Base-by-base conservation (phyloP, 2,888 invertebrate species). In the Apomyelois bistriatella region DNA sequence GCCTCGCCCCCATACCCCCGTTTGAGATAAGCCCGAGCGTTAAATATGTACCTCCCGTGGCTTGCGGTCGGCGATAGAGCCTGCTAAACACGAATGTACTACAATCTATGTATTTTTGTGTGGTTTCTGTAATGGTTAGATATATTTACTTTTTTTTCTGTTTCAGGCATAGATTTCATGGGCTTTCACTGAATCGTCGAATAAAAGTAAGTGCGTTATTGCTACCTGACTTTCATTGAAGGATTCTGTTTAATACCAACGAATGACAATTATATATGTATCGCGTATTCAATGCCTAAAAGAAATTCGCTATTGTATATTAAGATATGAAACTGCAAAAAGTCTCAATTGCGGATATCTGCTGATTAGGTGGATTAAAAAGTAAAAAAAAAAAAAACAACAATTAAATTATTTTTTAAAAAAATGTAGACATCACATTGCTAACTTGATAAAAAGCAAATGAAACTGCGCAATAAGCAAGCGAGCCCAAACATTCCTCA, bases 31-130 rank as follows among this genome's bases (percentile, higher is more conserved):
- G 80, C 77, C 70, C 60, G 62, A 77, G 72, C 73, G 78, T 81
- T 83, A 81, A 82, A 83, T 81, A 80, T 80, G 76, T 76, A 76
- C 79, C 78, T 76, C 77, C 74, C 72, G 73, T 70, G 76, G 72
- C 65, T 76, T 76, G 74, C 65, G 74, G 71, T 64, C 63, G 60
- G 58, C 68, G 72, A 78, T 78, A 78, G 67, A 70, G 64, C 58
- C 64, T 68, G 64, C 72, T 68, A 68, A 76, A 75, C 64, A 61
- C 63, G 61, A 60, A 72, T 69, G 67, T 61, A 67, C 60, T 53
- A 57, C 56, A 54, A 65, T 68, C 68, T 68, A 66, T 68, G 62
- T 62, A 64, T 48, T 66, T 68, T 70, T 69, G 66, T 58, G 61
- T 62, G 62, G 59, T 66, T 60, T 59, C 16, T 41, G 32, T 41